Evolutionary conservation across 2,797 vertebrate genomes (phyloP), one percentile per base, ranked within the genome.

Genomic region (Siniperca undulata): DNA sequence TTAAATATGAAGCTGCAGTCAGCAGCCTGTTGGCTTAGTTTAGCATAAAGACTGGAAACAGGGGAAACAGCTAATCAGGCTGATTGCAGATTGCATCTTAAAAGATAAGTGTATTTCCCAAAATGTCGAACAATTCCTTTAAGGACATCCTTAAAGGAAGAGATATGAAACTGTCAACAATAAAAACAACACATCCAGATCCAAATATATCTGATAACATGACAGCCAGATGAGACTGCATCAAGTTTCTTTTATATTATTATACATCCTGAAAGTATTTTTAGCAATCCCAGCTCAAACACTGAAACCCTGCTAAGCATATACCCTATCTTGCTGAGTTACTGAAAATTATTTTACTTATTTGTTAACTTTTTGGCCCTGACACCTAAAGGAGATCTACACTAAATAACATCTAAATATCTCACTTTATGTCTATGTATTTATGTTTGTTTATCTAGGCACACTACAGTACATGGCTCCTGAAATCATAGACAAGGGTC

Each of bases 381-480:
- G 42, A 58, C 38, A 62, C 20, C 6, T 38, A 22, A 36, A 2
- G 1, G 9, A 36, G 20, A 11, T 56, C 38, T 38, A 2, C 19
- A 13, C 22, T 30, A 24, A 20, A 19, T 38, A 24, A 53, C 7
- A 17, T 34, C 16, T 24, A 17, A 60, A 40, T 30, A 59, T 59
- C 20, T 60, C 22, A 7, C n/a, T 83, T 5, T 53, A n/a, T 78
- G 20, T 30, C 7, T 30, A 3, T 50, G 22, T 70, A 5, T 48
- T 55, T 38, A 9, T 65, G 10, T 58, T 74, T 81, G 1, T 94
- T 85, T 85, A 12, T 90, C 74, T 92, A 99, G 98, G 98, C 82
- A 99, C 98, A 3, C 96, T 99, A 77, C 98, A 99, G 92, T 99
- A 99, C 77, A 99, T 99, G 98, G 98, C 98, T 78, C 98, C 98